phyloP scores from a whole-genome alignment of 2,797 vertebrate genomes.

The Bovichtus variegatus region DNA sequence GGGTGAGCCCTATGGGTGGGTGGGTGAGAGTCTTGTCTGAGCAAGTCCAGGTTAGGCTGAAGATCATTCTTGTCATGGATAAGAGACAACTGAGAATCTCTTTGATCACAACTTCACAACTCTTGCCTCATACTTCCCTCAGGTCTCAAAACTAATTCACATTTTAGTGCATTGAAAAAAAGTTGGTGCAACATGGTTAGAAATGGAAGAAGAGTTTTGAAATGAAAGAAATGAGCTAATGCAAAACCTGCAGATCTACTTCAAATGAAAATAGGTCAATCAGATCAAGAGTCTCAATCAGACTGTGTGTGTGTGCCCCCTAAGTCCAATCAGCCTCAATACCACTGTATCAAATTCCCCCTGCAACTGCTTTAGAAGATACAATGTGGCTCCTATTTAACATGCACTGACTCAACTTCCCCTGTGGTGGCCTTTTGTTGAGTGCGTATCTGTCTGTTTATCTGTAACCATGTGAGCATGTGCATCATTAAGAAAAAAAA shows the following conservation, averaged over 20 bases:
- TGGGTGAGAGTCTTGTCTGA: conserved; percentile 42
- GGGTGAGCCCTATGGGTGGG: neutral
- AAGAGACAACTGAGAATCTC: conserved; percentile 9
- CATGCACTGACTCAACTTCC: conserved; percentile 80
- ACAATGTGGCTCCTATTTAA: conserved; percentile 83
- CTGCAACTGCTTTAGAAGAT: conserved; percentile 57
- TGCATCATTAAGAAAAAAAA: conserved; percentile 47
- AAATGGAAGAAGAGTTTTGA: neutral
- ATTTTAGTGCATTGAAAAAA: neutral
- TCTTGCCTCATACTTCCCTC: conserved; percentile 30
- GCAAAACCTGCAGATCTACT: neutral
- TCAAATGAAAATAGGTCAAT: conserved; percentile 58
- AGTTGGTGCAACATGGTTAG: neutral
- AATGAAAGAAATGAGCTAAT: neutral
- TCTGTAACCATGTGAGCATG: conserved; percentile 71
- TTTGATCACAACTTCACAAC: conserved; percentile 40
- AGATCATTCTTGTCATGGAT: conserved; percentile 22
- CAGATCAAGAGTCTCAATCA: conserved; percentile 56
- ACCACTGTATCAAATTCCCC: conserved; percentile 69
- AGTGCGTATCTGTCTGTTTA: conserved; percentile 35
- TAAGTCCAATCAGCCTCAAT: conserved; percentile 38
- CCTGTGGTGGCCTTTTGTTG: conserved; percentile 74
- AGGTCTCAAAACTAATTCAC: conserved; percentile 16
- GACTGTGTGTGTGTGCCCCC: neutral
- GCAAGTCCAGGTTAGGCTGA: conserved; percentile 42